Conservation (phyloP, 2,888 invertebrate genomes). For the Drosophila paramelanica region DNA sequence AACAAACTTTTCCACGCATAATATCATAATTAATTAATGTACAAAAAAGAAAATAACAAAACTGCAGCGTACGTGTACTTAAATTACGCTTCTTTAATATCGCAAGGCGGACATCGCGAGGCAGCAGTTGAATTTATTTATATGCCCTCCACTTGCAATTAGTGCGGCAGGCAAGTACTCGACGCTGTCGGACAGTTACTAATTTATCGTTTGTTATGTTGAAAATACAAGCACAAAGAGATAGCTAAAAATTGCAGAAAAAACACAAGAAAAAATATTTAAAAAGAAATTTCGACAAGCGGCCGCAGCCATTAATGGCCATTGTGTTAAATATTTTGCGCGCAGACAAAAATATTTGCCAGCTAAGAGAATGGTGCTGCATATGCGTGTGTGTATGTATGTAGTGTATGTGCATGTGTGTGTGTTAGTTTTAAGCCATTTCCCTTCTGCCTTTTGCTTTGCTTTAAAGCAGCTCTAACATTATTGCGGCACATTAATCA, state of each 20-base stretch:
- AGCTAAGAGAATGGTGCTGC: slow-evolving; percentile 58
- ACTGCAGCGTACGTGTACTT: slow-evolving; percentile 21
- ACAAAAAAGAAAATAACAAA: slow-evolving; percentile 2
- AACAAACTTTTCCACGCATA: slow-evolving; percentile 56
- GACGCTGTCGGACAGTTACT: slow-evolving; percentile 55
- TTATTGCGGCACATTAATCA: slow-evolving; percentile 76
- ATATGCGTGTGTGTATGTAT: slow-evolving; percentile 30
- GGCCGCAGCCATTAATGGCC: slow-evolving; percentile 67
- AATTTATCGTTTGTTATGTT: slow-evolving; percentile 77
- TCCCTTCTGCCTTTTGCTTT: slow-evolving; percentile 48
- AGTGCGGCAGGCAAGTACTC: slow-evolving; percentile 67
- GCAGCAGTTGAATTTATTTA: slow-evolving; percentile 59
- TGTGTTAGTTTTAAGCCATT: slow-evolving; percentile 68
- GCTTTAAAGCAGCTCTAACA: slow-evolving; percentile 71
- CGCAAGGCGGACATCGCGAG: slow-evolving; percentile 12
- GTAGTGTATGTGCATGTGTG: slow-evolving; percentile 6
- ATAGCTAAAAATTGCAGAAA: slow-evolving; percentile 19
- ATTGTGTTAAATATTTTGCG: slow-evolving; percentile 73
- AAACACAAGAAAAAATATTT: slow-evolving; percentile 29
- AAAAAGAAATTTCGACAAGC: slow-evolving; percentile 48
- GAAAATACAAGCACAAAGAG: slow-evolving; percentile 58
- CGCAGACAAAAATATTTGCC: slow-evolving; percentile 75
- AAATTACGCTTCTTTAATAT: slow-evolving; percentile 44
- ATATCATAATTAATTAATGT: slow-evolving; percentile 73
- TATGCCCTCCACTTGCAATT: slow-evolving; percentile 66